phyloP scores from a whole-genome alignment of 1,140 invertebrate species.

The Caenorhabditis remanei region DNA sequence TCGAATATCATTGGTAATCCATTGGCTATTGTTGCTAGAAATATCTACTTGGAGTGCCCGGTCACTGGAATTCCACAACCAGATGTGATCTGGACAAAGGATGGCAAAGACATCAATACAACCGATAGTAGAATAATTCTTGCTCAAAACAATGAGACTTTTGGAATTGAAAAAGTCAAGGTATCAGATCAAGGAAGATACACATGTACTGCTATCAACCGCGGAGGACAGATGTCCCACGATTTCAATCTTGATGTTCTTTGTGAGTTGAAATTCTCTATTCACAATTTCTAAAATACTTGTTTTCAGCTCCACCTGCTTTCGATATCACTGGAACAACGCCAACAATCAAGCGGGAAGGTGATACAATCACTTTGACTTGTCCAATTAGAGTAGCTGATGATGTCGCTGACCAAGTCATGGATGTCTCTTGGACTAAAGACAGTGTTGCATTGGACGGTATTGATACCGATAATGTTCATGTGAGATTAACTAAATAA shows the following conservation, averaged over 20 bases:
- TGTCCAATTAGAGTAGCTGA: slow-evolving; percentile 67
- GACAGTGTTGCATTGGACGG: slow-evolving; percentile 72
- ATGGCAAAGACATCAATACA: slow-evolving; percentile 75
- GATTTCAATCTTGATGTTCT: slow-evolving; percentile 74
- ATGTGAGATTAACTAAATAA: neutral
- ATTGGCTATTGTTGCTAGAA: slow-evolving; percentile 76
- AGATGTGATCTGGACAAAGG: slow-evolving; percentile 78
- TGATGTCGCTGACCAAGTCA: slow-evolving; percentile 51
- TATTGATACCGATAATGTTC: slow-evolving; percentile 34
- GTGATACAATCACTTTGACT: slow-evolving; percentile 68
- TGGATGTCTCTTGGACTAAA: slow-evolving; percentile 73
- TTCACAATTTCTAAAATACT: neutral
- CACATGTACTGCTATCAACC: slow-evolving; percentile 73
- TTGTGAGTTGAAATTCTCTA: slow-evolving; percentile 58
- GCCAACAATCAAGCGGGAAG: slow-evolving; percentile 69
- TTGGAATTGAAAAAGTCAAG: slow-evolving; percentile 69
- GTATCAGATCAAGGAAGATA: slow-evolving; percentile 69
- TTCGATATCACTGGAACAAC: slow-evolving; percentile 67
- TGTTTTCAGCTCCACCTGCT: slow-evolving; percentile 69
- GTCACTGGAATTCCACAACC: slow-evolving; percentile 77
- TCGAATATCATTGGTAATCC: slow-evolving; percentile 79
- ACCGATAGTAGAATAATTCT: slow-evolving; percentile 58
- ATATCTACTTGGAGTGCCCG: slow-evolving; percentile 80
- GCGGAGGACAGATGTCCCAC: slow-evolving; percentile 68
- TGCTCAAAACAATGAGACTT: slow-evolving; percentile 74